Percentiles rank a stretch among this genome's conserved stretches.
Evolutionary conservation across 2,797 vertebrate genomes (phyloP).

Genomic region (Tarsius wallacei): DNA sequence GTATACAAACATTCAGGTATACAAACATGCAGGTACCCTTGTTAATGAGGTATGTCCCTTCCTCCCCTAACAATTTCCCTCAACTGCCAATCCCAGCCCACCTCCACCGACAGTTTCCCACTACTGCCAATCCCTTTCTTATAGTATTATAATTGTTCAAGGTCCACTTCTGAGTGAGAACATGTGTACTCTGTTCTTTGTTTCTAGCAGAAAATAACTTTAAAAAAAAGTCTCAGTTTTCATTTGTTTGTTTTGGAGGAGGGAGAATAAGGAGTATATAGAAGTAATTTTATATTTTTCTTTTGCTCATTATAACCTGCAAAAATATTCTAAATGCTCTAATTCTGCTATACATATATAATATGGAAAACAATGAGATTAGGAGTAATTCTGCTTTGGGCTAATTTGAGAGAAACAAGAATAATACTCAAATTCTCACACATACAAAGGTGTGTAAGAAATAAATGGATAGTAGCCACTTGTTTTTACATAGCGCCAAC

Average conservation of each 20-base stretch:
- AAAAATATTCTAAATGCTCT: neutral
- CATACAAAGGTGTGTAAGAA: neutral
- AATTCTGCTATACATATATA: conserved; percentile 20
- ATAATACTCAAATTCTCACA: conserved; percentile 25
- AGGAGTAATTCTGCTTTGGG: conserved; percentile 41
- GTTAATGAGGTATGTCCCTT: no score
- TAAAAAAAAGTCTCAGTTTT: neutral
- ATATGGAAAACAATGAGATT: neutral
- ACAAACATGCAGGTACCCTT: no score
- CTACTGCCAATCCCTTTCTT: no score
- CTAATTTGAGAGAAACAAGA: conserved; percentile 13
- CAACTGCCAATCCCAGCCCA: no score
- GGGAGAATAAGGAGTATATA: neutral
- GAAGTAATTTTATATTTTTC: conserved; percentile 40
- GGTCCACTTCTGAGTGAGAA: no score
- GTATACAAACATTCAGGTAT: no score
- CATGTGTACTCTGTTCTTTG: neutral
- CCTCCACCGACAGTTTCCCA: no score
- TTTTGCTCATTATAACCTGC: neutral
- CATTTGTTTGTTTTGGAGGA: neutral
- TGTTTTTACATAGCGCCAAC: neutral
- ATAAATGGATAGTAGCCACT: conserved; percentile 5
- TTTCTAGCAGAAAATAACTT: no score
- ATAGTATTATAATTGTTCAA: no score
- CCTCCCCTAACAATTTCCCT: no score